phyloP scores from a whole-genome alignment of 2,797 vertebrate genomes.

The Rhinatrema bivittatum region DNA sequence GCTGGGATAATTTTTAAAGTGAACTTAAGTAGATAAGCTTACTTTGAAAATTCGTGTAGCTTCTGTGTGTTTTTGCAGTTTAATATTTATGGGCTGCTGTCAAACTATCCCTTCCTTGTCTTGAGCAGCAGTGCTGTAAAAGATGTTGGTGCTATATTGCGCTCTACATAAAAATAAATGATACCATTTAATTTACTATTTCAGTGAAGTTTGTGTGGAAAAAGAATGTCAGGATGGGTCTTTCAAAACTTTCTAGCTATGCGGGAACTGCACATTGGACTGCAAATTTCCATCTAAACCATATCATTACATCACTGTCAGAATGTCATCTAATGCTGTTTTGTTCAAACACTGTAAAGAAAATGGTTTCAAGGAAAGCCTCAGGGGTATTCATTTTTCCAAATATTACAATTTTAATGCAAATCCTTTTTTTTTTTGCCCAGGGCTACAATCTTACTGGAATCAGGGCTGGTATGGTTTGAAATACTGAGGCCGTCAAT shows the following conservation, averaged over 20 bases:
- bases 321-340: neutral
- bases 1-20: too few species aligned
- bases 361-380: slow-evolving; percentile 8
- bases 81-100: too few species aligned
- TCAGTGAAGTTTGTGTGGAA: too few species aligned
- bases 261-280: neutral
- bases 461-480: slow-evolving; percentile 17
- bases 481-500: slow-evolving; percentile 3
- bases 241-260: neutral
- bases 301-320: slow-evolving; percentile 1
- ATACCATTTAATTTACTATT: too few species aligned
- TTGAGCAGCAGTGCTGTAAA: too few species aligned
- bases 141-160: too few species aligned
- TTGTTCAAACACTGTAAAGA: neutral
- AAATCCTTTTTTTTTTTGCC: slow-evolving; percentile 9
- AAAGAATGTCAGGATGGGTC: too few species aligned
- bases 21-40: too few species aligned
- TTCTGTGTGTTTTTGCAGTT: too few species aligned
- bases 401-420: slow-evolving; percentile 22
- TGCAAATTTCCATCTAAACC: slow-evolving; percentile 2
- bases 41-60: too few species aligned
- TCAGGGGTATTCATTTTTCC: slow-evolving; percentile 10
- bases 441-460: slow-evolving; percentile 15
- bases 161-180: too few species aligned
- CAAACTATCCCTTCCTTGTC: too few species aligned